A percentile compares a stretch with the other conserved stretches of the same genome.
phyloP scores from a whole-genome alignment of 2,888 invertebrate species.

The Lasioglossum vierecki region DNA sequence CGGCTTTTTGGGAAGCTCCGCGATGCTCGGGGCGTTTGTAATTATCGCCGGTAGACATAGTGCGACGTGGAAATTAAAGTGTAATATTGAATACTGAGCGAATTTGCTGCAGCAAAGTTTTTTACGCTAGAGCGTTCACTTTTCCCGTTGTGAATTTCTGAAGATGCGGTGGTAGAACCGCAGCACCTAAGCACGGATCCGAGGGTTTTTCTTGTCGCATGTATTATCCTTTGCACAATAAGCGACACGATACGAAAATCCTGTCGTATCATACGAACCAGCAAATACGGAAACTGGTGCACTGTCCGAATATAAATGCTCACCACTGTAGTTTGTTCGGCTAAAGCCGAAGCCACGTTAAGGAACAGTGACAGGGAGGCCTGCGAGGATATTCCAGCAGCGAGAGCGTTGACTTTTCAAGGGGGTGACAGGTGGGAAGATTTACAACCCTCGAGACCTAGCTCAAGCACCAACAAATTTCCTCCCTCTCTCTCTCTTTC shows the following conservation, averaged over 20 bases:
- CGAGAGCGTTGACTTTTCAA: neutral
- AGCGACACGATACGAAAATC: neutral
- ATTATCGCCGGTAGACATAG: neutral
- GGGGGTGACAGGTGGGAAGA: neutral
- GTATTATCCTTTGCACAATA: neutral
- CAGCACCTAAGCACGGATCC: no score
- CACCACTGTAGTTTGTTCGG: neutral
- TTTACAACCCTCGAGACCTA: neutral
- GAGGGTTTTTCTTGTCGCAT: no score
- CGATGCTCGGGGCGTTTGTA: neutral
- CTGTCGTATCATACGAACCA: neutral
- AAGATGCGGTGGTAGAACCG: neutral
- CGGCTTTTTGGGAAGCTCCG: neutral
- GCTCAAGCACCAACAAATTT: neutral
- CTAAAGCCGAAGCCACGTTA: neutral
- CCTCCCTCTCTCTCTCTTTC: neutral
- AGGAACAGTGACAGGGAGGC: neutral
- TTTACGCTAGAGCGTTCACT: neutral
- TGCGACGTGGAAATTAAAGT: neutral
- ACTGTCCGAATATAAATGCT: neutral
- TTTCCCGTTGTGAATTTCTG: neutral
- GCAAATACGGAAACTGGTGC: neutral
- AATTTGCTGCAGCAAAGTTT: neutral
- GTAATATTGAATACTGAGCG: neutral
- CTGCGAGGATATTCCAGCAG: neutral